These are phyloP conservation scores for Orientallactaga bullata DNA, from an alignment of 2,113 vertebrate genomes.

Conservation along the genomic window DNA sequence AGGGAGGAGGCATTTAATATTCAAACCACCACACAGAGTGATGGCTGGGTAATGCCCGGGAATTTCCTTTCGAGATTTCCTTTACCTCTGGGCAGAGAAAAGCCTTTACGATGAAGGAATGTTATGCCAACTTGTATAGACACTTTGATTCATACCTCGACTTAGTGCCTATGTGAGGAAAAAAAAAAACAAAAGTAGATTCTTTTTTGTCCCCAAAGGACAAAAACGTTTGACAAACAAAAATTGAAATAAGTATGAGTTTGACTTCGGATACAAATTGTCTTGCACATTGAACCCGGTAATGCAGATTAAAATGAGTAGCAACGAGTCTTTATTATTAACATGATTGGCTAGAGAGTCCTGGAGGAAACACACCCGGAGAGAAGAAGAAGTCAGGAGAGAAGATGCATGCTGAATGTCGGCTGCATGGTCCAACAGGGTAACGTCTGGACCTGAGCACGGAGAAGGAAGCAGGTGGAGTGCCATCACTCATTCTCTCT, in stretches of 20 bases:
- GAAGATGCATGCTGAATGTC: no score
- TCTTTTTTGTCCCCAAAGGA: background rate
- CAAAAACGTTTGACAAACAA: background rate
- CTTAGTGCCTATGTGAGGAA: background rate
- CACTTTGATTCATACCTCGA: background rate
- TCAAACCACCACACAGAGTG: no score
- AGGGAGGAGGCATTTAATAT: no score
- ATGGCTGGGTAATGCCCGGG: background rate
- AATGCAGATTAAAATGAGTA: no score
- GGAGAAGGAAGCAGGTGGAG: no score
- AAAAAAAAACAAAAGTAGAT: background rate
- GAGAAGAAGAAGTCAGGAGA: no score
- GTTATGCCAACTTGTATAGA: background rate
- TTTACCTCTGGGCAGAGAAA: slow-evolving; percentile 9
- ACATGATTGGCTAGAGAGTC: no score
- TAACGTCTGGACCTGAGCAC: no score
- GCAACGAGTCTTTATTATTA: no score
- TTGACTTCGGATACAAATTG: background rate
- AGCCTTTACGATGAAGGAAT: background rate
- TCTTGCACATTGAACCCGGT: background rate
- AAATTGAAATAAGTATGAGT: background rate
- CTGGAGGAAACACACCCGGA: no score
- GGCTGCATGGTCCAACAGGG: no score
- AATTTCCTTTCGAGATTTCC: background rate
- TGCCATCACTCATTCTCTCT: no score